Evolutionary conservation across 1,140 invertebrate species (phyloP), one percentile per base, ranked within the genome.

Genomic region (Caenorhabditis briggsae): DNA sequence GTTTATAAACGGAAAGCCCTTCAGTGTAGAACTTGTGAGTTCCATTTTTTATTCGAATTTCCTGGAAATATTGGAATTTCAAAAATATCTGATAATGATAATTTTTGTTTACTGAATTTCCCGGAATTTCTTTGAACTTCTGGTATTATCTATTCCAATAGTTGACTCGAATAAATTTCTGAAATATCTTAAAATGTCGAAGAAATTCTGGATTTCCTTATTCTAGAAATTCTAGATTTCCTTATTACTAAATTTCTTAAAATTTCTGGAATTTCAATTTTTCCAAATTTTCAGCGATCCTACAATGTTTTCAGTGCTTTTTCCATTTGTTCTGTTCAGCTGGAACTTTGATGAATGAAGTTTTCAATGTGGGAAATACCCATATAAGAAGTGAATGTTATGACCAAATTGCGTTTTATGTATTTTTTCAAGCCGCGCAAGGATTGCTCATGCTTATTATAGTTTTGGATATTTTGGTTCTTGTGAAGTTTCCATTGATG

Each of bases 401-500:
- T 20, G 14, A 20, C 2, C 56, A 20, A 59, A 59, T 59, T 6
- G 14, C 16, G 2, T 59, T 59, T 20, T 59, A 59, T 59, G n/a
- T 59, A 59, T 59, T 59, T 59, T 59, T 59, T 20, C 56, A 59
- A 59, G 56, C 56, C 12, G 56, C 56, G 3, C 56, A 59, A 20
- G 56, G 56, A 59, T n/a, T 59, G 14, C 14, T 59, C n/a, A 59
- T 59, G 56, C 16, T 59, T 12, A 20, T 59, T n/a, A 59, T 59
- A 18, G 56, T 59, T 16, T 8, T 59, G 7, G 56, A 59, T 59
- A 59, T 59, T 59, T 59, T 59, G n/a, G n/a, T 59, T n/a, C n/a
- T 59, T 59, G 56, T 59, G 6, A 59, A 59, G n/a, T 59, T 1
- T 59, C 14, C 56, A 16, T n/a, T 20, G 8, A 8, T 59, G 56